These are phyloP conservation scores for Chloroclysta siterata DNA, from an alignment of 2,888 invertebrate genomes.

Conservation along the genomic window DNA sequence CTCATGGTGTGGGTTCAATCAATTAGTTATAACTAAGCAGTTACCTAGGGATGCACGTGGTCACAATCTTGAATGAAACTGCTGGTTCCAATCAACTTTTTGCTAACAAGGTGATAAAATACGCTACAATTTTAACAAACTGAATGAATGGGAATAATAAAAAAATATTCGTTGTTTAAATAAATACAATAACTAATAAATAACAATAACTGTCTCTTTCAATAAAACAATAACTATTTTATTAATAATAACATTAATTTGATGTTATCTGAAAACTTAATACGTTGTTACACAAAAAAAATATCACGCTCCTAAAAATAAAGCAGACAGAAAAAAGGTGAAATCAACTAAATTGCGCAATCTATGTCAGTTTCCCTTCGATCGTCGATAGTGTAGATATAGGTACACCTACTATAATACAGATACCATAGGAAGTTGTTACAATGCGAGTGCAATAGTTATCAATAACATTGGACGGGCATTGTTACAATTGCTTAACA, in stretches of 20 bases:
- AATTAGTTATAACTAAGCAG: constrained; percentile 8
- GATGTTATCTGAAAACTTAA: too few species aligned
- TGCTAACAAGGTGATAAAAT: constrained; percentile 24
- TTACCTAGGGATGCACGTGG: not conserved
- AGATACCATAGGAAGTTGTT: constrained; percentile 17
- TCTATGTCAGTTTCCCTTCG: not conserved
- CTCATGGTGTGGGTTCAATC: not conserved
- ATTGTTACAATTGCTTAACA: constrained; percentile 25
- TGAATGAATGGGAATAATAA: constrained; percentile 17
- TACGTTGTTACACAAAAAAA: not conserved
- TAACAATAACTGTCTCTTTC: too few species aligned
- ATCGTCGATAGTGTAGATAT: not conserved
- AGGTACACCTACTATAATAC: too few species aligned
- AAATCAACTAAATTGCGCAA: constrained; percentile 8
- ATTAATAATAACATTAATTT: too few species aligned
- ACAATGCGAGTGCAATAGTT: constrained; percentile 20
- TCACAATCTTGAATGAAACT: constrained; percentile 21
- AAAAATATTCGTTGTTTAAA: too few species aligned
- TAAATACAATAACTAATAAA: too few species aligned
- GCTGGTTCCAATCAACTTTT: constrained; percentile 19
- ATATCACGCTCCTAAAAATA: not conserved
- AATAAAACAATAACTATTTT: too few species aligned
- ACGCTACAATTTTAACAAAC: constrained; percentile 15
- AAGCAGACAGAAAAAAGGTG: not conserved
- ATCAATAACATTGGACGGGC: constrained; percentile 29